Evolutionary conservation across 2,888 invertebrate species (phyloP).

Genomic region (Euplexia lucipara): DNA sequence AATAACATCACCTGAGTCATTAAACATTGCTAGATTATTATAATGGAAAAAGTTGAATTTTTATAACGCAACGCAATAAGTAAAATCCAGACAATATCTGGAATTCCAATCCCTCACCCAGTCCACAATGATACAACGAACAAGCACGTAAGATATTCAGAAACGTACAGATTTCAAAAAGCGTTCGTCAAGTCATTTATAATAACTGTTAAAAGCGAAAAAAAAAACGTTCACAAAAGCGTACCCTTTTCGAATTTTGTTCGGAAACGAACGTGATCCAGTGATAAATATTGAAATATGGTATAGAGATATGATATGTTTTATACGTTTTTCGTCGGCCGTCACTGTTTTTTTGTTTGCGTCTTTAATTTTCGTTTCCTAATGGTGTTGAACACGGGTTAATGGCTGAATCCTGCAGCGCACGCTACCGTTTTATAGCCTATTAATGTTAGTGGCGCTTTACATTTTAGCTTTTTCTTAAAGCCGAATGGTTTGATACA

Average conservation of each 20-base stretch:
- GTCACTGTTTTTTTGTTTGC: slow-evolving; percentile 61
- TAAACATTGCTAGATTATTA: slow-evolving; percentile 9
- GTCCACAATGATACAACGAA: slow-evolving; percentile 7
- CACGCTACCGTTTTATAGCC: slow-evolving; percentile 87
- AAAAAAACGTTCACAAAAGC: slow-evolving; percentile 70
- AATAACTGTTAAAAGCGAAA: slow-evolving; percentile 79
- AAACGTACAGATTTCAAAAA: slow-evolving; percentile 82
- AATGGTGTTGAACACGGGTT: slow-evolving; percentile 82
- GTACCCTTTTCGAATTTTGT: slow-evolving; percentile 85
- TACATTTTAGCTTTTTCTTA: slow-evolving; percentile 27
- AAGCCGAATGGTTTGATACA: neutral
- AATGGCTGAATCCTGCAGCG: slow-evolving; percentile 76
- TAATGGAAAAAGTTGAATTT: slow-evolving; percentile 9
- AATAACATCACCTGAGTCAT: slow-evolving; percentile 8
- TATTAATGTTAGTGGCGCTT: slow-evolving; percentile 80
- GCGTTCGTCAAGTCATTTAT: slow-evolving; percentile 83
- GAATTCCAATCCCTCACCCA: slow-evolving; percentile 34
- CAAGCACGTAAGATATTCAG: slow-evolving; percentile 75
- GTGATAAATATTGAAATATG: slow-evolving; percentile 91
- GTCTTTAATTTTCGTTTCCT: slow-evolving; percentile 73
- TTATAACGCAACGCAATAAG: slow-evolving; percentile 9
- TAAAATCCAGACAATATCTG: slow-evolving; percentile 19
- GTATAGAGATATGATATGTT: slow-evolving; percentile 86
- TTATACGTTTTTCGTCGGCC: slow-evolving; percentile 72
- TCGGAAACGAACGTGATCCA: slow-evolving; percentile 88